phyloP scores from a whole-genome alignment of 2,888 invertebrate species.

The Calameuta pallipes region DNA sequence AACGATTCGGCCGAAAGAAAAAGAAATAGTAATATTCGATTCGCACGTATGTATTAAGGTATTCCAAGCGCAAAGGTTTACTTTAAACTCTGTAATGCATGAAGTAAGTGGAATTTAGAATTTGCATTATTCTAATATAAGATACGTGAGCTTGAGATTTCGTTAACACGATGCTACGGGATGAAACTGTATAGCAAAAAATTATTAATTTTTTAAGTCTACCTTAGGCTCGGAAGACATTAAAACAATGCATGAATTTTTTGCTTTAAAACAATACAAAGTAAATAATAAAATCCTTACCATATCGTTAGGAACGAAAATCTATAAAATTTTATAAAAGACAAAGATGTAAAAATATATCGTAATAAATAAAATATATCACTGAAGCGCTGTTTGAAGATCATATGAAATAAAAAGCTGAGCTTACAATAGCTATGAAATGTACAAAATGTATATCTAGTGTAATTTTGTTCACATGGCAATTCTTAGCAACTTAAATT shows the following conservation, averaged over 20 bases:
- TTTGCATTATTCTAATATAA: too few species aligned
- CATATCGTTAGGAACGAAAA: neutral
- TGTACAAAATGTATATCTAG: conserved; percentile 18
- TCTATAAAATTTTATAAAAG: neutral
- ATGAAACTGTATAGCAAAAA: too few species aligned
- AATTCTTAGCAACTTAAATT: neutral
- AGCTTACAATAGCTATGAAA: conserved; percentile 49
- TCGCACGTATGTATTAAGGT: neutral
- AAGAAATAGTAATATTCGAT: neutral
- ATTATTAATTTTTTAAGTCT: too few species aligned
- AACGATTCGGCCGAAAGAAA: neutral
- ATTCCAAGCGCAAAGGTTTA: too few species aligned
- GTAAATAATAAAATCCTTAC: neutral
- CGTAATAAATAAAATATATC: conserved; percentile 26
- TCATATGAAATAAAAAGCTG: conserved; percentile 29
- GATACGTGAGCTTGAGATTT: too few species aligned
- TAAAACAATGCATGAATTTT: neutral
- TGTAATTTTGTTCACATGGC: neutral
- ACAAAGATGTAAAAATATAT: neutral
- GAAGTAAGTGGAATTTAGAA: too few species aligned
- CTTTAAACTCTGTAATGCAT: too few species aligned
- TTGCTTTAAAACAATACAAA: neutral
- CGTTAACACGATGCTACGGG: too few species aligned
- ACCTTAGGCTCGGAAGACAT: too few species aligned
- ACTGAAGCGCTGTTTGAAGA: conserved; percentile 15